Evolutionary conservation across 2,888 invertebrate species (phyloP).

Genomic region (Sylvicola cinctus): DNA sequence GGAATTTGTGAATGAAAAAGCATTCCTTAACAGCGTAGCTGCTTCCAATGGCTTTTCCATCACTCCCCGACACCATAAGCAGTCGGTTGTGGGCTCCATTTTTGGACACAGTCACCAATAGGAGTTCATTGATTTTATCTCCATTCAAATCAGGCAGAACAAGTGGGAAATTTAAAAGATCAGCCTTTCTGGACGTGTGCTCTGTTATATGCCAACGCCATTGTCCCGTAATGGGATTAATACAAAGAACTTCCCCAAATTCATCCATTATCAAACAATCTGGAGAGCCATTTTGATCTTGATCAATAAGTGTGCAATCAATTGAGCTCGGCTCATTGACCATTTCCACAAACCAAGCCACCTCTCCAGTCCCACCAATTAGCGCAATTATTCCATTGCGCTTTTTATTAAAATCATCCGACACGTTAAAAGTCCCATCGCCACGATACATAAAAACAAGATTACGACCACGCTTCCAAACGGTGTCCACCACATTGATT

Average conservation of each 20-base stretch:
- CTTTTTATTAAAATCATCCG: constrained; percentile 22
- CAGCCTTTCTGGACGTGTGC: constrained; percentile 30
- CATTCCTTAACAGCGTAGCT: constrained; percentile 38
- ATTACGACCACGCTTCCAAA: constrained; percentile 41
- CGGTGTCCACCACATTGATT: constrained; percentile 45
- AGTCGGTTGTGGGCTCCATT: constrained; percentile 27
- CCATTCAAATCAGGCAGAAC: constrained; percentile 49
- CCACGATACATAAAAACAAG: constrained; percentile 54
- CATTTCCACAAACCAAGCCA: constrained; percentile 53
- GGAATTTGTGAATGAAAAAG: constrained; percentile 32
- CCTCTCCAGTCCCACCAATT: constrained; percentile 44
- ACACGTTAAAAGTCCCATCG: constrained; percentile 35
- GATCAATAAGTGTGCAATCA: constrained; percentile 52
- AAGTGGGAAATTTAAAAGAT: constrained; percentile 44
- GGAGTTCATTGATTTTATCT: constrained; percentile 47
- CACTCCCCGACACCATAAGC: constrained; percentile 47
- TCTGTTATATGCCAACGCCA: constrained; percentile 32
- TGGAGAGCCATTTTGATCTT: constrained; percentile 44
- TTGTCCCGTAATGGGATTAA: constrained; percentile 38
- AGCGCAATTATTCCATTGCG: constrained; percentile 44
- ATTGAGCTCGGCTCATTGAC: constrained; percentile 46
- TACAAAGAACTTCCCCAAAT: constrained; percentile 37
- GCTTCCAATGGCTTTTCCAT: constrained; percentile 42
- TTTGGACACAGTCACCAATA: constrained; percentile 31
- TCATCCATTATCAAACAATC: constrained; percentile 59